Conservation (phyloP, 1,140 invertebrate species). For the honey bee (Apis mellifera) region Amel_HAv3.1 CM009931.2:19382001-19382500, state of each 20-base stretch:
- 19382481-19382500: slow-evolving; percentile 27
- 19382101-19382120: not conserved
- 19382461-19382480: slow-evolving; percentile 36
- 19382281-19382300: not conserved
- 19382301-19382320: slow-evolving; percentile 40
- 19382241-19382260: not conserved
- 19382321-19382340: slow-evolving; percentile 50
- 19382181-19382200: not conserved
- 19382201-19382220: not conserved
- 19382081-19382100: not conserved
- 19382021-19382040: not conserved
- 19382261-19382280: slow-evolving; percentile 2
- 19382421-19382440: slow-evolving; percentile 59
- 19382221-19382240: not conserved
- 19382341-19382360: slow-evolving; percentile 51
- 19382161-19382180: not conserved
- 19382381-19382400: slow-evolving; percentile 63
- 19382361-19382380: slow-evolving; percentile 3
- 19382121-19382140: not conserved
- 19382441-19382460: slow-evolving; percentile 45
- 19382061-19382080: too few relatives aligned
- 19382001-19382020: not conserved
- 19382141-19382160: too few relatives aligned
- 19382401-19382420: slow-evolving; percentile 64
- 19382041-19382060: not conserved